Evolutionary conservation across 2,888 invertebrate genomes (phyloP).

Genomic region (Pseudococcus viburni): DNA sequence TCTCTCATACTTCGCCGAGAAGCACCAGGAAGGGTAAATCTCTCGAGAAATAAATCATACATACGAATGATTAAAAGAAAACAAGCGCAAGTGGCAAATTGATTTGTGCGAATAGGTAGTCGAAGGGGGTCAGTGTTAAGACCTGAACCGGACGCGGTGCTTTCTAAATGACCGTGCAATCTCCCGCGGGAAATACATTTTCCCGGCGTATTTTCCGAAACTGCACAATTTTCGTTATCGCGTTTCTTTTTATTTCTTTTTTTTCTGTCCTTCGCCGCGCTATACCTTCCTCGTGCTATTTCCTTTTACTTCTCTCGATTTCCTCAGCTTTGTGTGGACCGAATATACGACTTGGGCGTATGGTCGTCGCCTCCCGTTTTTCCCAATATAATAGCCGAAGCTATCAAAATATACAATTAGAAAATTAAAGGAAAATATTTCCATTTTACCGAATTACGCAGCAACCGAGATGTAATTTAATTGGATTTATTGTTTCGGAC

Average conservation of each 20-base stretch:
- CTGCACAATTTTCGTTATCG: constrained; percentile 57
- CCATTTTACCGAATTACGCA: constrained; percentile 2
- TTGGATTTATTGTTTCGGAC: constrained; percentile 33
- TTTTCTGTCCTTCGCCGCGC: not conserved
- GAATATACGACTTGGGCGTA: not conserved
- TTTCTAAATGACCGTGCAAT: constrained; percentile 50
- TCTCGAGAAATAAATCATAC: constrained; percentile 56
- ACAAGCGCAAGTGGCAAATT: constrained; percentile 56
- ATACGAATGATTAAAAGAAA: constrained; percentile 56
- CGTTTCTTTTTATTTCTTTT: constrained; percentile 47
- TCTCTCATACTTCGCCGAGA: not conserved
- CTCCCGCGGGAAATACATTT: constrained; percentile 56
- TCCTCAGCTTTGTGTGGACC: not conserved
- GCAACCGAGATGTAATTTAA: constrained; percentile 21
- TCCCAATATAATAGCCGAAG: not conserved
- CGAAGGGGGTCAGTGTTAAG: constrained; percentile 41
- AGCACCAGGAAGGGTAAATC: not conserved
- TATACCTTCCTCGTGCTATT: not conserved
- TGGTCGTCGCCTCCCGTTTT: not conserved
- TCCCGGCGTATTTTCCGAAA: constrained; percentile 45
- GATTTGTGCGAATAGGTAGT: constrained; percentile 48
- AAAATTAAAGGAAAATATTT: constrained; percentile 45
- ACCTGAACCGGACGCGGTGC: constrained; percentile 42
- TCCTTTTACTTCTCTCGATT: not conserved
- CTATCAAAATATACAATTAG: constrained; percentile 49